Evolutionary conservation across 1,140 invertebrate species (phyloP).

Genomic region (Hylaeus volcanicus): DNA sequence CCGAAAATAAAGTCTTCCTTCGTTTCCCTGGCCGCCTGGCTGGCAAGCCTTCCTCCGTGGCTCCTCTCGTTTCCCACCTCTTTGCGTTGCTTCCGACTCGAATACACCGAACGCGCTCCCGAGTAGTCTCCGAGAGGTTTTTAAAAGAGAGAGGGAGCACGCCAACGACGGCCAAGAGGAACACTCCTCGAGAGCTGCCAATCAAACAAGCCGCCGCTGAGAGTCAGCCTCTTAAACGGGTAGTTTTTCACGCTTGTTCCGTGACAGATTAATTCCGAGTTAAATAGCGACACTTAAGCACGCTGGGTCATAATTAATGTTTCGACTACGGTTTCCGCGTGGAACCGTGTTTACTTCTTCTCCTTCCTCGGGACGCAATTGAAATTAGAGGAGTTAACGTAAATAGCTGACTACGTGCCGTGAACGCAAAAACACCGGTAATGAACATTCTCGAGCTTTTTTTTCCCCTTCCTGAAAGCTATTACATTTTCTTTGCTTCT

Average conservation of each 20-base stretch:
- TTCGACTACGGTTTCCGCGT: conserved; percentile 1
- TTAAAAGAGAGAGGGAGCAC: conserved; percentile 43
- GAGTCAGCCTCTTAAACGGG: conserved; percentile 60
- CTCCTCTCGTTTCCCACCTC: conserved; percentile 28
- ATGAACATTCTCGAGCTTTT: too few species aligned
- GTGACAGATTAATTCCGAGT: conserved; percentile 62
- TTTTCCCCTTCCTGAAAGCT: too few species aligned
- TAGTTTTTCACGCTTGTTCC: conserved; percentile 61
- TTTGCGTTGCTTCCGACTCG: conserved; percentile 54
- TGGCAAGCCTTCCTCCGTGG: conserved; percentile 9
- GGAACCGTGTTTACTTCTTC: conserved; percentile 1
- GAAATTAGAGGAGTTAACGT: too few species aligned
- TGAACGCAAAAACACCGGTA: too few species aligned
- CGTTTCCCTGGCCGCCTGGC: conserved; percentile 35
- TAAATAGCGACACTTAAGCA: conserved; percentile 59
- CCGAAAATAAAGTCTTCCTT: conserved; percentile 64
- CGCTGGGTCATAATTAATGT: conserved; percentile 57
- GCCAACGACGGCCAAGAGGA: conserved; percentile 29
- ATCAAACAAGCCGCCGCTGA: conserved; percentile 56
- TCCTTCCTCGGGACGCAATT: neutral
- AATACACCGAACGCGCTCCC: conserved; percentile 36
- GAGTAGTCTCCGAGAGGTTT: conserved; percentile 44
- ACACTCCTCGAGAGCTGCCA: conserved; percentile 60
- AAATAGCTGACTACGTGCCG: too few species aligned
- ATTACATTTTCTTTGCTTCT: too few species aligned